Evolutionary conservation across 2,888 invertebrate genomes (phyloP).

Genomic region (Tanytarsus gracilentus): DNA sequence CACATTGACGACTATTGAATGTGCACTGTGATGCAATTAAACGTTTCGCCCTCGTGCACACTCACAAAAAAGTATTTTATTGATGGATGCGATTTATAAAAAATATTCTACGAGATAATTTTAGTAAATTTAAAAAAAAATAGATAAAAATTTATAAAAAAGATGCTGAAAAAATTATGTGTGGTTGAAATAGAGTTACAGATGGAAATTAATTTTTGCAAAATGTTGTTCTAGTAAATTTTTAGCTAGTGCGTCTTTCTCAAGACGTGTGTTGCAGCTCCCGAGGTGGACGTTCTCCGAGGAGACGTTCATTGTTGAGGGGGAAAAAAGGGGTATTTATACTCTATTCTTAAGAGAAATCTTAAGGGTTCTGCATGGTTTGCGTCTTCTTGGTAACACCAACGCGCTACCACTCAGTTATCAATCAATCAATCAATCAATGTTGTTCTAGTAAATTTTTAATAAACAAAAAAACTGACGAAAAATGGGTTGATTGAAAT

Average conservation of each 20-base stretch:
- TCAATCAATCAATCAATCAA: no score
- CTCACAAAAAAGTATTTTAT: slow-evolving; percentile 12
- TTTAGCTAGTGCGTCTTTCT: no score
- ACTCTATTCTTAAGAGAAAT: no score
- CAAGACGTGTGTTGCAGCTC: no score
- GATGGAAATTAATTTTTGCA: background rate
- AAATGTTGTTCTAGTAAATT: slow-evolving; percentile 24
- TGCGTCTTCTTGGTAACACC: no score
- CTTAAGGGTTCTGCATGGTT: no score
- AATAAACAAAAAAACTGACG: background rate
- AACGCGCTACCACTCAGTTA: no score
- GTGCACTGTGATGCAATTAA: background rate
- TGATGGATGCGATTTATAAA: background rate
- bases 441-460: slow-evolving; percentile 23
- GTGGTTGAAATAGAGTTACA: no score
- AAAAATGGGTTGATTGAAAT: background rate
- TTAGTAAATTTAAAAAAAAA: background rate
- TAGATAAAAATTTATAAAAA: background rate
- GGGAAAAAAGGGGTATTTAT: no score
- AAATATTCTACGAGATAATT: background rate
- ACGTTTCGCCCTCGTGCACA: slow-evolving; percentile 1
- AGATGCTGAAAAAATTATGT: background rate
- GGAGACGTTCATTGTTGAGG: no score
- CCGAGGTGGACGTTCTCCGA: no score
- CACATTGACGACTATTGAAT: slow-evolving; percentile 22